These are phyloP conservation scores for Drosophila falleni DNA, from an alignment of 2,888 invertebrate genomes.

Conservation along the genomic window DNA sequence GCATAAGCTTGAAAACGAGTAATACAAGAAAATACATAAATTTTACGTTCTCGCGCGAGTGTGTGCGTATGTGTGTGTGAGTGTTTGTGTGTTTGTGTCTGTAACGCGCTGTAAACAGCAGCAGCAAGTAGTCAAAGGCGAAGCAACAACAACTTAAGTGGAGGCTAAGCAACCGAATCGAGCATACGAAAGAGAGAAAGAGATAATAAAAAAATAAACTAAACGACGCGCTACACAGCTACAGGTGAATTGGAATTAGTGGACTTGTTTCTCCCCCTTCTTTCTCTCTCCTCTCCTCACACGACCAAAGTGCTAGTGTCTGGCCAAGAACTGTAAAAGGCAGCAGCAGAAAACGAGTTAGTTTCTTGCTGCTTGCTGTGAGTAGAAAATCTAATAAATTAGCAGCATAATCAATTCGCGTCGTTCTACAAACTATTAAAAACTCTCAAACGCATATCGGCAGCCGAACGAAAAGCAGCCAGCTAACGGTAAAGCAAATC, in stretches of 20 bases:
- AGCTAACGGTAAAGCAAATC: conserved; percentile 55
- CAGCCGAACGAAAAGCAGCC: conserved; percentile 20
- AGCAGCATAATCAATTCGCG: conserved; percentile 71
- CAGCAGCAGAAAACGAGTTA: conserved; percentile 55
- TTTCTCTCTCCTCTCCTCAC: conserved; percentile 21
- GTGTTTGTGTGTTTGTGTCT: conserved; percentile 30
- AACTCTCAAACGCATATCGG: conserved; percentile 36
- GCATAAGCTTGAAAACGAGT: conserved; percentile 75
- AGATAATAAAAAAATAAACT: conserved; percentile 43
- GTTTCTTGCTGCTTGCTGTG: conserved; percentile 19
- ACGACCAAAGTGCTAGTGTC: conserved; percentile 51
- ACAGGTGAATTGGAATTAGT: conserved; percentile 78
- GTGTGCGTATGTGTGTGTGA: conserved; percentile 29
- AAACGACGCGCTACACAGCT: conserved; percentile 68
- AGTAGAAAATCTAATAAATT: conserved; percentile 73
- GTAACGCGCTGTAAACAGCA: conserved; percentile 69
- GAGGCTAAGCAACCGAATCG: conserved; percentile 54
- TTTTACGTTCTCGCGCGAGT: conserved; percentile 45
- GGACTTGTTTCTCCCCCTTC: conserved; percentile 67
- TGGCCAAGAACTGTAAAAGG: conserved; percentile 64
- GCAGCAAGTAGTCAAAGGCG: conserved; percentile 60
- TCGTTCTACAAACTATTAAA: conserved; percentile 49
- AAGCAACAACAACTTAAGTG: conserved; percentile 58
- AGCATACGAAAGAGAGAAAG: conserved; percentile 34
- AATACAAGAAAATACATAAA: conserved; percentile 76